These are phyloP conservation scores for Tragelaphus oryx DNA, from an alignment of 2,797 vertebrate species.

Conservation along the genomic window DNA sequence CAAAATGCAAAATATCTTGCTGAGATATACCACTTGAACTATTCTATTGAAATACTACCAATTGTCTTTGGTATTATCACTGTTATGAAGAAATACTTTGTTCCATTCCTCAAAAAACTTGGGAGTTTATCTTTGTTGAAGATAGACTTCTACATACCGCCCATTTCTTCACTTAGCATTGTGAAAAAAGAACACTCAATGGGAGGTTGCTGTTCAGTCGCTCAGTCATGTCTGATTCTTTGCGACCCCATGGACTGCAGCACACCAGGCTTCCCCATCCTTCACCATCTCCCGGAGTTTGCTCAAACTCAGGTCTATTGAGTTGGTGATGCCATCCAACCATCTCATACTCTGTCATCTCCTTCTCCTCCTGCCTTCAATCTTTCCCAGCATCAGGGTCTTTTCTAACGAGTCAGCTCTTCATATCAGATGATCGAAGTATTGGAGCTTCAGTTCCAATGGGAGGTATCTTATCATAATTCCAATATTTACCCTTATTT, in stretches of 20 bases:
- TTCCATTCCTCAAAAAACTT: not conserved
- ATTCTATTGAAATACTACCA: not conserved
- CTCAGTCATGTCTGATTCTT: not conserved
- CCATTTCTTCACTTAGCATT: slow-evolving; percentile 26
- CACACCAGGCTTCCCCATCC: not conserved
- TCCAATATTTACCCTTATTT: not conserved
- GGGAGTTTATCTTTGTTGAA: not conserved
- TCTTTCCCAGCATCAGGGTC: not conserved
- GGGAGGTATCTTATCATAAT: not conserved
- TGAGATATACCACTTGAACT: not conserved
- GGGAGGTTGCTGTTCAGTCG: not conserved
- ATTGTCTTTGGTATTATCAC: not conserved
- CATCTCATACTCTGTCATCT: not conserved
- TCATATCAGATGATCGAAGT: fast-evolving
- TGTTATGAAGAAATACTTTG: not conserved
- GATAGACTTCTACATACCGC: not conserved
- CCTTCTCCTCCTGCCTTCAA: not conserved
- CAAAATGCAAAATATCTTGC: slow-evolving; percentile 29
- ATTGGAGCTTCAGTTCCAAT: not conserved
- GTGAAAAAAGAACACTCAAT: not conserved
- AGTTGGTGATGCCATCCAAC: not conserved
- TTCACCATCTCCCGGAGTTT: not conserved
- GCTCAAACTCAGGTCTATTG: not conserved
- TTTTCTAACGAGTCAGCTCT: not conserved
- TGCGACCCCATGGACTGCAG: not conserved